Base-by-base conservation (phyloP, 1,140 invertebrate genomes). In the Colletes latitarsis region DNA sequence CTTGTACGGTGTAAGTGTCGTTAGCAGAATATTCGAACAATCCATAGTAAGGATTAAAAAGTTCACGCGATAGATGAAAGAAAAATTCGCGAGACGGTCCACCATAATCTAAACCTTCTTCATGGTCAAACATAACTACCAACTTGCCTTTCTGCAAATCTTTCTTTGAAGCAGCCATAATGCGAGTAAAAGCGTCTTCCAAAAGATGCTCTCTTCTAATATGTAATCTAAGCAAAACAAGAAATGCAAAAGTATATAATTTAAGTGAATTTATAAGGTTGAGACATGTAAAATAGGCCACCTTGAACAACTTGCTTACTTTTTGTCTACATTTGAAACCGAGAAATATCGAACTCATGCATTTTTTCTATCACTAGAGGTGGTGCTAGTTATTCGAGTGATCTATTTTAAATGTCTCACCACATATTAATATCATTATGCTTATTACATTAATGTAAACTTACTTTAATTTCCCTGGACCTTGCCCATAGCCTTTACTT, bases 21-120 rank as follows among this genome's bases (percentile, higher is more conserved):
- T 98, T 99, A 21, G 98, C 98, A 0, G 98, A 99, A 92, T 99
- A 99, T 94, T 99, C 99, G 93, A 99, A 99, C 19, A 99, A 95
- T 5, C 98, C 98, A 90, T 99, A 99, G 92, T 99, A 99, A 0
- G 98, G 98, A 94, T 99, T 99, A 94, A 99, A 99, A 1, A 99
- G 94, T 93, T 99, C 98, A 62, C 98, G 94, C 0, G 98, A 99
- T 10, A 99, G 93, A 39, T 99, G 95, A 92, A 99, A 99, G 94
- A 99, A 99, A 93, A 99, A 99, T 94, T 99, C 98, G 58, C 98
- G 94, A 10, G 97, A 99, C 4, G 98, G 98, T 1, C 98, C 98
- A 58, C 98, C 98, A 92, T 99, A 99, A 94, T 99, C 98, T 30
- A 99, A 93, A 58, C 98, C 98, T 93, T 99, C 98, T 93, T 99